phyloP scores from a whole-genome alignment of 2,113 vertebrate species.

The Casuarius casuarius region DNA sequence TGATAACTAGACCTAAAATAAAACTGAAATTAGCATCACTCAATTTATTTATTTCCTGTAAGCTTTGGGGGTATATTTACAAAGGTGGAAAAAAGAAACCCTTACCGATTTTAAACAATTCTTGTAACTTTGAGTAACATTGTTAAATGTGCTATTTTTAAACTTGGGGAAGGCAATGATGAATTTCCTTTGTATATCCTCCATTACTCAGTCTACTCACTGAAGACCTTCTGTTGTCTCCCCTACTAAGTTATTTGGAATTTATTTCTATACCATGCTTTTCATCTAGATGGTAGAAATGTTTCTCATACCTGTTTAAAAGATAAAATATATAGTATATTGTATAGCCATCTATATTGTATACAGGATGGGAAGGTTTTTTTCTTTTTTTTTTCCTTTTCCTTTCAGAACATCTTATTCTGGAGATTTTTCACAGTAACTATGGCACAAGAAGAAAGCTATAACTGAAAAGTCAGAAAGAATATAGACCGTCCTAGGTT shows the following conservation, averaged over 20 bases:
- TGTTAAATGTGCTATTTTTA: neutral
- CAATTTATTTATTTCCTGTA: neutral
- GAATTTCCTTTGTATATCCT: neutral
- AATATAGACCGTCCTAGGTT: accelerated
- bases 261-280: neutral
- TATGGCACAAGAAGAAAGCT: neutral
- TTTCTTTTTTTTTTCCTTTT: neutral
- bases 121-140: neutral
- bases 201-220: neutral
- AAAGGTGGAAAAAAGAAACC: neutral
- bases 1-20: neutral
- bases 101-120: neutral
- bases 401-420: neutral
- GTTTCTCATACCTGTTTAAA: neutral
- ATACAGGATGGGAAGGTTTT: neutral
- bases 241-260: neutral
- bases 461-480: neutral
- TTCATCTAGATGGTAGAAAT: neutral
- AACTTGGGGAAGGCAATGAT: neutral
- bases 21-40: neutral
- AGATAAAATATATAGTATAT: neutral
- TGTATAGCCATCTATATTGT: neutral
- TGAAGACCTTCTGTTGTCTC: neutral
- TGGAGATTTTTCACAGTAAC: neutral
- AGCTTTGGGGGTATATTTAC: neutral